Conservation (phyloP, 2,113 vertebrate genomes). For the Plotosus lineatus region DNA sequence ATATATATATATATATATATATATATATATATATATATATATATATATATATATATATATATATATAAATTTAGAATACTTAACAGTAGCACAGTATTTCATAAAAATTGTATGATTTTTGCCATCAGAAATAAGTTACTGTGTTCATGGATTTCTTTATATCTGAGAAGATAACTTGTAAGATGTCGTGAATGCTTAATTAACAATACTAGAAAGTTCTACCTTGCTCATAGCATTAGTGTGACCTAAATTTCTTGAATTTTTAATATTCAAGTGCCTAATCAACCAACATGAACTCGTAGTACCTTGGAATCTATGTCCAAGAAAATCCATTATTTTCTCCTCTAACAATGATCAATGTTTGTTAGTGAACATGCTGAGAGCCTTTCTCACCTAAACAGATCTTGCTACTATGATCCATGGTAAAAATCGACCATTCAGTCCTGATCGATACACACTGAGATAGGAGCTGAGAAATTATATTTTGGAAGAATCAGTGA, state of each 20-base stretch:
- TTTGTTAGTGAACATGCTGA: slow-evolving; percentile 46
- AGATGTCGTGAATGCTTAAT: not conserved
- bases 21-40: no score
- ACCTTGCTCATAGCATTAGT: not conserved
- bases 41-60: no score
- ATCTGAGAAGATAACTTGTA: not conserved
- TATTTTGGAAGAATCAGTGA: slow-evolving; percentile 23
- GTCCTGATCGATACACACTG: slow-evolving; percentile 43
- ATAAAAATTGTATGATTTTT: no score
- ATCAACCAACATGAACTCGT: slow-evolving; percentile 24
- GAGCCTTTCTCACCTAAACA: slow-evolving; percentile 39
- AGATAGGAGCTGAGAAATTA: slow-evolving; percentile 50
- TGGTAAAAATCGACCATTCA: slow-evolving; percentile 41
- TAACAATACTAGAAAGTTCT: not conserved
- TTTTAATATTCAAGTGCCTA: slow-evolving; percentile 30
- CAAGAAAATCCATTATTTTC: slow-evolving; percentile 48
- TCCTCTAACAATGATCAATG: slow-evolving; percentile 50
- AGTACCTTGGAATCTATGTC: slow-evolving; percentile 22
- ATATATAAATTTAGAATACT: no score
- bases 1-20: no score
- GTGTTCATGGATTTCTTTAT: not conserved
- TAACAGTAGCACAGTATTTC: no score
- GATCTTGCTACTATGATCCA: slow-evolving; percentile 38
- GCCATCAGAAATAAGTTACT: no score
- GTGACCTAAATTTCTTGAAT: slow-evolving; percentile 23